Evolutionary conservation across 2,797 vertebrate genomes (phyloP).

Genomic region (Neostethus bicornis): DNA sequence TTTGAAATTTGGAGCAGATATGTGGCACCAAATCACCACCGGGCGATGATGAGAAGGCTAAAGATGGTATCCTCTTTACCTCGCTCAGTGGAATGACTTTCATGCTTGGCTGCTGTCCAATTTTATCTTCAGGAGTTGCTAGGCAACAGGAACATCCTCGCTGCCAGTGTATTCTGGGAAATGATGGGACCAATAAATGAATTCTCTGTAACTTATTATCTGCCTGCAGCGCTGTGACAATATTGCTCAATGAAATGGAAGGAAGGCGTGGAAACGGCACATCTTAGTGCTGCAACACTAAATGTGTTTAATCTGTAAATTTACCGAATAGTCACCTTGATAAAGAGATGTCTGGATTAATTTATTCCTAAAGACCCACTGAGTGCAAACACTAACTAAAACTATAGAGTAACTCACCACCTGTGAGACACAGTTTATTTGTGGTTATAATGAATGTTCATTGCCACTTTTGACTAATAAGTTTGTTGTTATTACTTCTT

Average conservation of each 20-base stretch:
- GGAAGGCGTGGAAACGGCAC: constrained; percentile 11
- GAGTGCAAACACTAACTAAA: constrained; percentile 18
- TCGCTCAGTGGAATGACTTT: constrained; percentile 62
- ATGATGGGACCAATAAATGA: constrained; percentile 56
- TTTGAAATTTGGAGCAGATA: constrained; percentile 9
- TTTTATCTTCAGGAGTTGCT: constrained; percentile 72
- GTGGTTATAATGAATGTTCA: constrained; percentile 18
- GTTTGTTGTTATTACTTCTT: no score
- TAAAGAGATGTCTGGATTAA: constrained; percentile 12
- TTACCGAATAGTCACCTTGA: background rate
- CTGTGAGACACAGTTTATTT: constrained; percentile 9
- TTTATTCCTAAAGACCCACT: constrained; percentile 24
- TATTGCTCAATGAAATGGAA: constrained; percentile 28
- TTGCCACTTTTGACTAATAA: constrained; percentile 33
- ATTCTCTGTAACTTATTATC: constrained; percentile 59
- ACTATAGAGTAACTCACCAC: constrained; percentile 23
- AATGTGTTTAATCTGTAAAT: constrained; percentile 11
- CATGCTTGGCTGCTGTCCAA: constrained; percentile 73
- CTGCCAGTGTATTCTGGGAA: constrained; percentile 63
- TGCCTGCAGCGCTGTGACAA: constrained; percentile 42
- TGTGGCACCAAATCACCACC: constrained; percentile 32
- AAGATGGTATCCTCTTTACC: constrained; percentile 56
- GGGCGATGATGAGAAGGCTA: constrained; percentile 30
- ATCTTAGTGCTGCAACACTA: background rate
- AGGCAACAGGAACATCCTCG: constrained; percentile 72